A percentile compares a stretch with the other conserved stretches of the same genome.
Evolutionary conservation across 2,888 invertebrate genomes (phyloP).

Genomic region (Stenchaetothrips biformis): DNA sequence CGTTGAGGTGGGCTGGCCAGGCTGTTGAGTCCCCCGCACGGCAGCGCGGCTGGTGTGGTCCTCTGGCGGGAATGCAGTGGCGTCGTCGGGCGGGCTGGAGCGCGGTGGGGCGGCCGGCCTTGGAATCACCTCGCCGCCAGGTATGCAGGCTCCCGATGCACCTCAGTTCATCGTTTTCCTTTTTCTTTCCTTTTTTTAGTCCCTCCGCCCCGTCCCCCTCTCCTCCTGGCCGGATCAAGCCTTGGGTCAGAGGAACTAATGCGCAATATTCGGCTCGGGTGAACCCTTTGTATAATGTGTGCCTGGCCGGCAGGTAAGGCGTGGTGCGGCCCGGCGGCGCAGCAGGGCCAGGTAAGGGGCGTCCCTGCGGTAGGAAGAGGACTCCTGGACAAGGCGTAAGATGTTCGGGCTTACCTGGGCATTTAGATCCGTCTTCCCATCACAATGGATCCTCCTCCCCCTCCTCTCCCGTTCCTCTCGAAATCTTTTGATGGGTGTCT

Average conservation of each 20-base stretch:
- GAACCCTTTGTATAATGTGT: constrained; percentile 23
- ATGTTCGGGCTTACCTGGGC: constrained; percentile 24
- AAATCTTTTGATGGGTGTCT: constrained; percentile 15
- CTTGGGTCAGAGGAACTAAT: constrained; percentile 16
- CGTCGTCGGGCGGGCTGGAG: background rate
- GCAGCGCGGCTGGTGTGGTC: constrained; percentile 1
- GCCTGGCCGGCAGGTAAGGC: background rate
- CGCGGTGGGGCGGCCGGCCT: background rate
- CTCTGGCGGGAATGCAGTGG: background rate
- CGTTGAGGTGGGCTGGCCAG: background rate
- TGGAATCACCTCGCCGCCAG: constrained; percentile 9
- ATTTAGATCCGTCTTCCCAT: constrained; percentile 23
- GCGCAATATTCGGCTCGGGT: constrained; percentile 22
- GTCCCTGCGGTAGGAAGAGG: constrained; percentile 7
- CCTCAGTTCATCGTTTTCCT: constrained; percentile 20
- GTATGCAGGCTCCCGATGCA: constrained; percentile 21
- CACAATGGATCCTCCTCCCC: constrained; percentile 6
- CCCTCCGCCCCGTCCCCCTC: background rate
- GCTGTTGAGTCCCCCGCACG: background rate
- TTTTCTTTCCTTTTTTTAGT: background rate
- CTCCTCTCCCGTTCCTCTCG: background rate
- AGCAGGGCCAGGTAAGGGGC: background rate
- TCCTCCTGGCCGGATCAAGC: constrained; percentile 6
- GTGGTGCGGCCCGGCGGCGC: background rate
- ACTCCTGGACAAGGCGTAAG: constrained; percentile 22